A percentile compares a stretch with the other conserved stretches of the same genome.
phyloP scores from a whole-genome alignment of 1,140 invertebrate genomes.

The Melitaea cinxia region DNA sequence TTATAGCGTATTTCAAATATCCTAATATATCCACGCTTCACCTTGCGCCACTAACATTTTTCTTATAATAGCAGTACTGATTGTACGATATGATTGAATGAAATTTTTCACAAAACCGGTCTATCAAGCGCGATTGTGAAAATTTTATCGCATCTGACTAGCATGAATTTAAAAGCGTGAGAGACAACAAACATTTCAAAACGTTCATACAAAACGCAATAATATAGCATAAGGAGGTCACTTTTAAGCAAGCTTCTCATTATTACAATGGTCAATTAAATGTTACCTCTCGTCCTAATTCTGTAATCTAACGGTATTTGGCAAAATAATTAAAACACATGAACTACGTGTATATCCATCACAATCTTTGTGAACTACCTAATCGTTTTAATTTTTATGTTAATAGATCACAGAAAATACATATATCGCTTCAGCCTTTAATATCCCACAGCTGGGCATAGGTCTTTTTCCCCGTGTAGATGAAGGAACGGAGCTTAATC shows the following conservation, averaged over 20 bases:
- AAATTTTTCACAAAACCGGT: constrained; percentile 6
- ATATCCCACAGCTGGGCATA: no score
- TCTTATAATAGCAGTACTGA: background rate
- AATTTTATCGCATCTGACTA: constrained; percentile 42
- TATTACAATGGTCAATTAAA: constrained; percentile 75
- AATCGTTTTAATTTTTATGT: no score
- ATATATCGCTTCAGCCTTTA: no score
- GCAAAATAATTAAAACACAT: constrained; percentile 24
- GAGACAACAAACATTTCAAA: constrained; percentile 62
- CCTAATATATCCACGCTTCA: no score
- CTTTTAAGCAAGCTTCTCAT: constrained; percentile 65
- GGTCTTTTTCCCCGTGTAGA: no score
- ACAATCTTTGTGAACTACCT: background rate
- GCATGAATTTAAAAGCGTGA: constrained; percentile 63
- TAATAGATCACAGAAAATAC: no score
- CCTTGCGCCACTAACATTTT: background rate
- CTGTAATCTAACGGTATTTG: constrained; percentile 31
- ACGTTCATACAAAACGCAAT: constrained; percentile 52
- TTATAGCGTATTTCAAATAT: no score
- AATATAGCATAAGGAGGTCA: constrained; percentile 66
- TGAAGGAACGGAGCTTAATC: no score
- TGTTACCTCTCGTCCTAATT: constrained; percentile 43
- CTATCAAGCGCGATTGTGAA: constrained; percentile 13
- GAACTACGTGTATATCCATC: background rate
- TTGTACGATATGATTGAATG: background rate